Evolutionary conservation across 2,797 vertebrate species (phyloP), one percentile per base, ranked within the genome.

Genomic region (Tapera naevia): DNA sequence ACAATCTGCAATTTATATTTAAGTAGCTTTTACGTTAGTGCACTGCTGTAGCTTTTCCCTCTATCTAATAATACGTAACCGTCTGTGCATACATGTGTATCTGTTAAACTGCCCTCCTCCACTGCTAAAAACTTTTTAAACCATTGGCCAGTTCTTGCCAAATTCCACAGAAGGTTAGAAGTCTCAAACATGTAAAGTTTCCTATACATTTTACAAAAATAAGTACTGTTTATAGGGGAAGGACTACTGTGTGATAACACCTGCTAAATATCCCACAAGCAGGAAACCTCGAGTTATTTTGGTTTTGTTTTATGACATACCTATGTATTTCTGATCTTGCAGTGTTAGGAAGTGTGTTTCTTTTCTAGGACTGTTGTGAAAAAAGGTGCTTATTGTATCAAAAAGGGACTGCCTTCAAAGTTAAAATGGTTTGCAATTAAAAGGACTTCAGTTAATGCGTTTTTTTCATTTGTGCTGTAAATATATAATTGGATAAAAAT

Each of bases 151-250:
- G 13, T 58, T 85, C 84, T 93, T 96, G 94, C 89, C 89, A 96
- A 95, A 46, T 87, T 94, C 67, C 64, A 76, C 95, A 96, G 92
- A 94, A 95, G 89, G 81, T 62, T 96, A 30, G 64, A 80, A 91
- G 23, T 53, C 84, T 87, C 64, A 87, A 73, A 81, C 48, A 94
- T 89, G 28, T 79, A 48, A 95, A 94, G 64, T 82, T 85, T 89
- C 64, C 81, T 91, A 33, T 86, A 48, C 46, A 25, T 75, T 81
- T 78, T 76, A 35, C 60, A 89, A 88, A 95, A 95, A 88, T 78
- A 93, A 81, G 13, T 87, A 53, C 78, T 66, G 35, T 79, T 92
- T 93, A 78, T 51, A 65, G 50, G 35, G 56, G 51, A 32, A 91
- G 80, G 82, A 75, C 48, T 92, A 37, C 64, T 76, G 67, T 94